Percentiles rank a stretch among this genome's conserved stretches.
Evolutionary conservation across 2,113 vertebrate genomes (phyloP).

Genomic region (Gobius niger): DNA sequence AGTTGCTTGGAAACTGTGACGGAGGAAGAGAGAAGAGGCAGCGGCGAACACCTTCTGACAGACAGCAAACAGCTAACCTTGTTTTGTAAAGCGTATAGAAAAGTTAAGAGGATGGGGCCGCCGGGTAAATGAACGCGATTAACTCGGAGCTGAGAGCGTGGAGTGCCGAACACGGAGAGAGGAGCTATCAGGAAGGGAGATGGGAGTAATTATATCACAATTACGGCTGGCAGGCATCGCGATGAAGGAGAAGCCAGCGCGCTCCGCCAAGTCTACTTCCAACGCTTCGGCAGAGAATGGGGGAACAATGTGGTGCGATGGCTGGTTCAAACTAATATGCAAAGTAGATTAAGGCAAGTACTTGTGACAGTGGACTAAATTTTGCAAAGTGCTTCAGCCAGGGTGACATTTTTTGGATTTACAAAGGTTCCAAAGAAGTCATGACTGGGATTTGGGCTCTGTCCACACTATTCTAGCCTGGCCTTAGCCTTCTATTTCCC

Average conservation of each 20-base stretch:
- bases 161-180: neutral
- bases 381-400: no score
- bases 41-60: constrained; percentile 55
- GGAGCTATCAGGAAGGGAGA: neutral
- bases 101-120: constrained; percentile 24
- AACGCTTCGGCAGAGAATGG: constrained; percentile 1
- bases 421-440: no score
- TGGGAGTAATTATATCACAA: constrained; percentile 6
- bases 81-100: constrained; percentile 36
- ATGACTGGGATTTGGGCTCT: no score
- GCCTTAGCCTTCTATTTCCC: no score
- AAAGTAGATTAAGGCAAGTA: neutral
- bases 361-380: neutral
- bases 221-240: constrained; percentile 5
- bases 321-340: neutral
- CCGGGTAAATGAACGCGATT: constrained; percentile 17
- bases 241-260: neutral
- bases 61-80: constrained; percentile 48
- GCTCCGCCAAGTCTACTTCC: neutral
- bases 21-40: constrained; percentile 42
- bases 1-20: constrained; percentile 69
- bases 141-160: neutral
- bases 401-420: no score
- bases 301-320: neutral
- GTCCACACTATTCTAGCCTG: no score